These are phyloP conservation scores for Dryoscopus gambensis DNA, from an alignment of 2,113 vertebrate species.

Conservation along the genomic window DNA sequence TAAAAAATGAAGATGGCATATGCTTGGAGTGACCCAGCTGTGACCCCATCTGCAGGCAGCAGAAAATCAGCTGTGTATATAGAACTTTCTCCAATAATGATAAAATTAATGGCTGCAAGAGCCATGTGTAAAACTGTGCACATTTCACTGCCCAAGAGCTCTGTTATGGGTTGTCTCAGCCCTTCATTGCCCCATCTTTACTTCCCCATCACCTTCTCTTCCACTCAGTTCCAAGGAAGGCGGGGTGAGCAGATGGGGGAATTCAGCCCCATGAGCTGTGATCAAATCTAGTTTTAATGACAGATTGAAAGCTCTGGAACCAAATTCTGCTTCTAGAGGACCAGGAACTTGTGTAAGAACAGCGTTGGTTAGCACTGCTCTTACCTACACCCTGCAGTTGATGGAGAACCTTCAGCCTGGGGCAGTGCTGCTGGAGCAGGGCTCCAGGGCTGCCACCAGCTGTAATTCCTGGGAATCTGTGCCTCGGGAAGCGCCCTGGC, in stretches of 20 bases:
- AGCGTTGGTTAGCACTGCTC: not conserved
- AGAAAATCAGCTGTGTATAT: not conserved
- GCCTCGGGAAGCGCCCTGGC: not conserved
- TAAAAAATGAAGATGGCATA: not conserved
- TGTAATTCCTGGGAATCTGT: not conserved
- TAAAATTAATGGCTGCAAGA: not conserved
- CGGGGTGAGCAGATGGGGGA: not conserved
- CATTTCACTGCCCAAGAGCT: not conserved
- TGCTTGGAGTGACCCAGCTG: not conserved
- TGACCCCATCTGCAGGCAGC: conserved; percentile 2
- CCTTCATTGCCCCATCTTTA: not conserved
- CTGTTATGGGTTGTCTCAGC: not conserved
- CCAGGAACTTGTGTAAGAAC: not conserved
- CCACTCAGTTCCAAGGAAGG: not conserved
- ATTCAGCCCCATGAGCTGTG: not conserved
- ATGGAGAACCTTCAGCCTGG: not conserved
- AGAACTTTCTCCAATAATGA: not conserved
- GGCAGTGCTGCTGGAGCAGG: not conserved
- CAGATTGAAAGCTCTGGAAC: not conserved
- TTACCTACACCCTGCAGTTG: not conserved
- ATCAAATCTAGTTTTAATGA: not conserved
- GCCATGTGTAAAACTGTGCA: not conserved
- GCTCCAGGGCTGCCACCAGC: not conserved
- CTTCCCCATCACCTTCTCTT: not conserved
- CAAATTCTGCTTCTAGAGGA: not conserved